Conservation (phyloP, 1,140 invertebrate genomes). For the Drepana arcuata region DNA sequence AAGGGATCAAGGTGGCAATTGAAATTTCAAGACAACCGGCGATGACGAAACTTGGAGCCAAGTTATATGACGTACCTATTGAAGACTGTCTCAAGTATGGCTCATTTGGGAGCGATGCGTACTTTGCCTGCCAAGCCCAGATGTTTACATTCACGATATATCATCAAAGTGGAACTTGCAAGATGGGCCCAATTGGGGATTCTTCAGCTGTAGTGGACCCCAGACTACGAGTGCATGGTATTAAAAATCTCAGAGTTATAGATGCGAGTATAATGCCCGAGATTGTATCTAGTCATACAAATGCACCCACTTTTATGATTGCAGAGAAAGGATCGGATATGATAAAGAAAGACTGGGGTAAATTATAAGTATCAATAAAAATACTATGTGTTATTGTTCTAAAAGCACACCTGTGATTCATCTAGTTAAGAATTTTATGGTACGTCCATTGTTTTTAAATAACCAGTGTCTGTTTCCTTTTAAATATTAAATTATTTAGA, state of each 20-base stretch:
- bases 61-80: conserved; percentile 75
- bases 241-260: conserved; percentile 79
- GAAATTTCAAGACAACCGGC: conserved; percentile 73
- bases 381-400: no score
- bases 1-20: conserved; percentile 76
- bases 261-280: conserved; percentile 84
- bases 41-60: conserved; percentile 74
- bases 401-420: conserved; percentile 33
- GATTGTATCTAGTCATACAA: conserved; percentile 76
- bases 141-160: conserved; percentile 84
- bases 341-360: conserved; percentile 74
- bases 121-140: conserved; percentile 82
- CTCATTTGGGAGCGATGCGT: conserved; percentile 76
- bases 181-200: conserved; percentile 84
- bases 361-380: no score
- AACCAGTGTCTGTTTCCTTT: no score
- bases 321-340: conserved; percentile 76
- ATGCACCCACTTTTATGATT: conserved; percentile 76
- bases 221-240: conserved; percentile 78
- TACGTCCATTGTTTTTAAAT: neutral
- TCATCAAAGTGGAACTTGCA: conserved; percentile 87
- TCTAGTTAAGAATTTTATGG: conserved; percentile 1
- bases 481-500: no score
- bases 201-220: conserved; percentile 80
- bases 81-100: conserved; percentile 76